A percentile compares a stretch with the other conserved stretches of the same genome.
phyloP scores from a whole-genome alignment of 2,113 vertebrate species.

The Ceyx cyanopectus region DNA sequence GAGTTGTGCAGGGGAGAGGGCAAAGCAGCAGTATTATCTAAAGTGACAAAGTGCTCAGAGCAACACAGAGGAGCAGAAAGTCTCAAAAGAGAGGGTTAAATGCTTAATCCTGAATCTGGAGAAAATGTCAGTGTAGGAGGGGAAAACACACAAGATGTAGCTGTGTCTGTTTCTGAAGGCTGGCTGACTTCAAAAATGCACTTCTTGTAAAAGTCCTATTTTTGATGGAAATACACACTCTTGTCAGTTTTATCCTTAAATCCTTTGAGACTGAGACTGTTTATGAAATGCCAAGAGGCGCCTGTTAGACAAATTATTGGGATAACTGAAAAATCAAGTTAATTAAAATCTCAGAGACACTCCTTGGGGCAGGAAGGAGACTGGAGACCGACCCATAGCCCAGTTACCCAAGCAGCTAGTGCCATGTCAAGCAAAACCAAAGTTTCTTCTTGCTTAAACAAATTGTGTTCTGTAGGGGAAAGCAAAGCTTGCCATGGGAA shows the following conservation, averaged over 20 bases:
- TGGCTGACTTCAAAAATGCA: not conserved
- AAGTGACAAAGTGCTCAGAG: not conserved
- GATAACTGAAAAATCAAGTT: slow-evolving; percentile 43
- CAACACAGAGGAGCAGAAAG: not conserved
- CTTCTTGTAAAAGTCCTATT: not conserved
- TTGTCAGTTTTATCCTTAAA: not conserved
- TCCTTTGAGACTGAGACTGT: not conserved
- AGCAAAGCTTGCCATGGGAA: not conserved
- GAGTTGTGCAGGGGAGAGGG: not conserved
- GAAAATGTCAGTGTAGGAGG: slow-evolving; percentile 63
- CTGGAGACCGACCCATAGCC: not conserved
- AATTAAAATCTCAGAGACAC: slow-evolving; percentile 41
- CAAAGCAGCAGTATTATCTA: not conserved
- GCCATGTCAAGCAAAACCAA: not conserved
- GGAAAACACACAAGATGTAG: not conserved
- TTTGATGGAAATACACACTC: not conserved
- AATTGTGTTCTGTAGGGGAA: not conserved
- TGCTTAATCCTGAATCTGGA: not conserved
- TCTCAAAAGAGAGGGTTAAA: slow-evolving; percentile 10
- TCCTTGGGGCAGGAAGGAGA: slow-evolving; percentile 33
- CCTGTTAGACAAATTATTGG: slow-evolving; percentile 26
- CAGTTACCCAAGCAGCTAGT: slow-evolving; percentile 4
- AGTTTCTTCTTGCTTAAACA: slow-evolving; percentile 11
- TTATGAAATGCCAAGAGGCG: not conserved
- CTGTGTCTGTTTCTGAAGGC: not conserved